These are phyloP conservation scores for Sterrhoptilus dennistouni DNA, from an alignment of 2,113 vertebrate species.

Conservation along the genomic window DNA sequence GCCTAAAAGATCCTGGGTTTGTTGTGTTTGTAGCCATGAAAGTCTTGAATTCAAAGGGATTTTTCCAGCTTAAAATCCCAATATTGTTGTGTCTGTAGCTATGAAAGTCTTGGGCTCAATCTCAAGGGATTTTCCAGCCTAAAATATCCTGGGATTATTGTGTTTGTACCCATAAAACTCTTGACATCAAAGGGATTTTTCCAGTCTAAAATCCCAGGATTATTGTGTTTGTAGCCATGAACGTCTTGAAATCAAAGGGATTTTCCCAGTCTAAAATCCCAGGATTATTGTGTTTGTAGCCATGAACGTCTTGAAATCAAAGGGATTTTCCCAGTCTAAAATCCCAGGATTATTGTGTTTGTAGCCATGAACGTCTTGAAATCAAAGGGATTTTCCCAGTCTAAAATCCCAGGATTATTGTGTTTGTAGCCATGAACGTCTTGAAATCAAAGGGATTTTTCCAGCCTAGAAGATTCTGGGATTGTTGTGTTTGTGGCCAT, in stretches of 20 bases:
- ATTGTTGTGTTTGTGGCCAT: too few species aligned
- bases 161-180: not conserved
- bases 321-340: not conserved
- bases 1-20: not conserved
- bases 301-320: too few species aligned
- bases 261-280: not conserved
- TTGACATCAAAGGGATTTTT: too few species aligned
- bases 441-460: not conserved
- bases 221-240: too few species aligned
- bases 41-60: not conserved
- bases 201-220: too few species aligned
- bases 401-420: too few species aligned
- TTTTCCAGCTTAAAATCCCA: not conserved
- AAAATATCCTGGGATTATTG: not conserved
- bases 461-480: too few species aligned
- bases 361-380: not conserved
- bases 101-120: too few species aligned
- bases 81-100: not conserved
- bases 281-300: not conserved
- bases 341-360: not conserved
- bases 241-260: too few species aligned
- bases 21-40: too few species aligned
- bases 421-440: not conserved
- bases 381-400: too few species aligned
- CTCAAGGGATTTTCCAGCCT: not conserved